phyloP scores from a whole-genome alignment of 2,797 vertebrate genomes.

The Labroides dimidiatus region DNA sequence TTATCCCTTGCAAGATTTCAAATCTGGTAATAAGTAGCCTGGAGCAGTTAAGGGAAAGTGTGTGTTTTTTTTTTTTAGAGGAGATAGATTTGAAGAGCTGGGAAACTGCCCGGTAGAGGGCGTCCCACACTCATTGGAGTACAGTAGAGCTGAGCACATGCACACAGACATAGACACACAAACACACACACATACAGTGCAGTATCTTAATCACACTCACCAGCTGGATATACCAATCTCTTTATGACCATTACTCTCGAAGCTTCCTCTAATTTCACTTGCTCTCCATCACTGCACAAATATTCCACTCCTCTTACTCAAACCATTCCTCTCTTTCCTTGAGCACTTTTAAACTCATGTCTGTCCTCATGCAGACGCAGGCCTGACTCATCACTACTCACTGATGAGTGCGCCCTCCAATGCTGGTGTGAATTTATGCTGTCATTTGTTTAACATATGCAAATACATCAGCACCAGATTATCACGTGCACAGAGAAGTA shows the following conservation, averaged over 20 bases:
- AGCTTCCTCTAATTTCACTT: conserved; percentile 29
- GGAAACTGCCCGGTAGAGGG: conserved; percentile 74
- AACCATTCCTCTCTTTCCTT: background rate
- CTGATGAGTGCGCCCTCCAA: conserved; percentile 21
- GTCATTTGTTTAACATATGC: conserved; percentile 39
- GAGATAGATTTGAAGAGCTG: conserved; percentile 7
- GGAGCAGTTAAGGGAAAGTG: conserved; percentile 13
- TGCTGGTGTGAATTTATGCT: conserved; percentile 28
- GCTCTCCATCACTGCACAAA: conserved; percentile 30
- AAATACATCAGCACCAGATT: conserved; percentile 16
- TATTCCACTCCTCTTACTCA: background rate
- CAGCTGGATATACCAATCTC: conserved; percentile 37
- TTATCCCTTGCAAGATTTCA: conserved; percentile 21
- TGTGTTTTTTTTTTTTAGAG: no score
- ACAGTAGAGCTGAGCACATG: conserved; percentile 12
- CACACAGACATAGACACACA: conserved; percentile 6
- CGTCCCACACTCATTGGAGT: conserved; percentile 31
- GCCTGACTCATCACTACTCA: conserved; percentile 21
- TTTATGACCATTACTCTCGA: conserved; percentile 18
- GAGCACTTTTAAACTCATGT: conserved; percentile 11
- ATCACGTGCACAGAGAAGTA: conserved; percentile 27
- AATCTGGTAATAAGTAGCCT: conserved; percentile 8
- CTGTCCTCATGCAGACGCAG: background rate
- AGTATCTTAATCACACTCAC: conserved; percentile 28
- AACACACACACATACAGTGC: conserved; percentile 22